phyloP scores from a whole-genome alignment of 2,797 vertebrate species.

The Tauraco hartlaubi region DNA sequence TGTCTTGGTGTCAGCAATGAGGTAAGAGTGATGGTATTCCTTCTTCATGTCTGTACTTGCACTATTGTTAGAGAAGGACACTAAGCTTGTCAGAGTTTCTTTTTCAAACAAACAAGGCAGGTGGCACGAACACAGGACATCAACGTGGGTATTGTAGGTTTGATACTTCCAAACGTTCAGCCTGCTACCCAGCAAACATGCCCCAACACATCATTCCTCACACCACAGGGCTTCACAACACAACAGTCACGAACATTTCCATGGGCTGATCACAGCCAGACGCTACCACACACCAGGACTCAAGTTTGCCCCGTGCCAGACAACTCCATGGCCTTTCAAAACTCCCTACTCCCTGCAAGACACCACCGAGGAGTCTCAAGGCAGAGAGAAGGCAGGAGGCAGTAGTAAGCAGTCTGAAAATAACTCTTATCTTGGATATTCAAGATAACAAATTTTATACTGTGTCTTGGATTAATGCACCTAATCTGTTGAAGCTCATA shows the following conservation, averaged over 20 bases:
- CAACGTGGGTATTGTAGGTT: neutral
- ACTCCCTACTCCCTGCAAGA: neutral
- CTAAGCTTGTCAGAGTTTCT: neutral
- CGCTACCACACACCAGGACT: neutral
- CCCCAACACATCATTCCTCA: neutral
- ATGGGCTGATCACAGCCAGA: neutral
- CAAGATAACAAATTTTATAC: neutral
- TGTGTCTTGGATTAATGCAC: neutral
- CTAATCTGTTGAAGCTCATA: neutral
- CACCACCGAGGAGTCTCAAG: neutral
- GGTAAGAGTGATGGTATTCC: neutral
- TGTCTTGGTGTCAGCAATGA: neutral
- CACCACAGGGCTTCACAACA: neutral
- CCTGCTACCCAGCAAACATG: neutral
- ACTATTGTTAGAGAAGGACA: neutral
- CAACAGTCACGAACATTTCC: neutral
- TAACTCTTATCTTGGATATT: neutral
- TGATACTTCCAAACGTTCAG: neutral
- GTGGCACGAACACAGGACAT: neutral
- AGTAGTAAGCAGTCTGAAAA: neutral
- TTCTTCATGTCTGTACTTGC: neutral
- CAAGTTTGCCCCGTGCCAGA: neutral
- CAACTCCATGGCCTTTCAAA: neutral
- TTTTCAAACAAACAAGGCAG: neutral
- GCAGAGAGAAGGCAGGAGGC: neutral